phyloP scores from a whole-genome alignment of 2,113 vertebrate species.

The Peromyscus maniculatus region DNA sequence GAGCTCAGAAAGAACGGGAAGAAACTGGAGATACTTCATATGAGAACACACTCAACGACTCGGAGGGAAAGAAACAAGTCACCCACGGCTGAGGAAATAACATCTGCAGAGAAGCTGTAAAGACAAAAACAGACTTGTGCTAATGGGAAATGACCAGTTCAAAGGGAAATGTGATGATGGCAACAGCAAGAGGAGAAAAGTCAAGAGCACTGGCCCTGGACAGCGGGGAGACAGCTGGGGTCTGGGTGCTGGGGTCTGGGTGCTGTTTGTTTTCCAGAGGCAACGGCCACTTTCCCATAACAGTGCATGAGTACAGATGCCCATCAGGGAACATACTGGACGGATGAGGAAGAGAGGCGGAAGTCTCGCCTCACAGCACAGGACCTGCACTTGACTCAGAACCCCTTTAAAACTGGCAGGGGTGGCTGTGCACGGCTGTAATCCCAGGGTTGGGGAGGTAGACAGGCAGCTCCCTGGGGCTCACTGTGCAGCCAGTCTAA shows the following conservation, averaged over 20 bases:
- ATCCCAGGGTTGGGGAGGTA: neutral
- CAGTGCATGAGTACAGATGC: neutral
- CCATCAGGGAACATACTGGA: neutral
- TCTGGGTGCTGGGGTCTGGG: neutral
- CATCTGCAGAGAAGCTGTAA: slow-evolving; percentile 9
- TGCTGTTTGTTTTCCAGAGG: neutral
- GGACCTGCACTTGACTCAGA: neutral
- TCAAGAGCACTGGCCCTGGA: neutral
- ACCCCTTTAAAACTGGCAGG: neutral
- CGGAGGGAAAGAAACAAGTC: slow-evolving; percentile 16
- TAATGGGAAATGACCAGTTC: slow-evolving; percentile 44
- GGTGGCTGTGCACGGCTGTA: neutral
- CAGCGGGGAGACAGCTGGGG: neutral
- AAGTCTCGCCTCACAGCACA: neutral
- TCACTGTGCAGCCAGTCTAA: neutral
- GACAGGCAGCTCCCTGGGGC: neutral
- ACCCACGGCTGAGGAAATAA: neutral
- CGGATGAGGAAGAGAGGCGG: neutral
- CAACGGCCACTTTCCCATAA: neutral
- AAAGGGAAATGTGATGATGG: neutral
- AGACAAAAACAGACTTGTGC: neutral
- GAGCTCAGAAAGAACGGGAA: neutral
- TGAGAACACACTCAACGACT: neutral
- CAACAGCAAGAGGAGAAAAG: slow-evolving; percentile 23
- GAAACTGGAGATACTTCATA: neutral